Evolutionary conservation across 2,113 vertebrate species (phyloP).

Genomic region (Serinus canaria): DNA sequence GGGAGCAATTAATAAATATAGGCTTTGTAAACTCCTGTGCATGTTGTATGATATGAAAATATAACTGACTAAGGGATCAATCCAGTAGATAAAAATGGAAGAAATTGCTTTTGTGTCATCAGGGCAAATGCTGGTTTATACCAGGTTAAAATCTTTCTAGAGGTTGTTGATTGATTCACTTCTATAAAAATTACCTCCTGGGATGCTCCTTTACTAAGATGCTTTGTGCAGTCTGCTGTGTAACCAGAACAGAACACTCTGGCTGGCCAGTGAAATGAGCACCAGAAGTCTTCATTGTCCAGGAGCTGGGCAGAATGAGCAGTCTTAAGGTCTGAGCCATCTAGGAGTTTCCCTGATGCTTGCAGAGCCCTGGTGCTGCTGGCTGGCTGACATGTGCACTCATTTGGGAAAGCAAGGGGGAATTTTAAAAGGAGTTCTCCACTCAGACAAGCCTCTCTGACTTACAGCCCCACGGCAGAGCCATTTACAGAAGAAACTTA

Average conservation of each 20-base stretch:
- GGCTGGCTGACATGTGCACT: neutral
- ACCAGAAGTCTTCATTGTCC: neutral
- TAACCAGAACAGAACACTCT: neutral
- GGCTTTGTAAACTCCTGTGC: neutral
- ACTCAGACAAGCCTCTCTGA: neutral
- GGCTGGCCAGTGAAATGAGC: neutral
- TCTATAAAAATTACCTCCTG: neutral
- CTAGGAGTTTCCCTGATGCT: rapidly evolving
- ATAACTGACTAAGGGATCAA: neutral
- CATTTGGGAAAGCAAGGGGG: neutral
- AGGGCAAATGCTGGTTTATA: neutral
- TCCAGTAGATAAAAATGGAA: neutral
- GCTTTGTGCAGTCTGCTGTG: neutral
- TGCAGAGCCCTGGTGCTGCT: neutral
- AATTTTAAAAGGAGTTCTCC: neutral
- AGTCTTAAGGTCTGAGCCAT: neutral
- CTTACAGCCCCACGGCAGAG: neutral
- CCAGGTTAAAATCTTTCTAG: neutral
- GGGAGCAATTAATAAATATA: neutral
- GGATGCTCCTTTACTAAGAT: neutral
- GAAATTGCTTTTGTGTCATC: neutral
- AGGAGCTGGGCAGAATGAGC: neutral
- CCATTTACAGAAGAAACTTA: neutral
- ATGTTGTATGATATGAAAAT: neutral
- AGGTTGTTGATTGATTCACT: neutral